Evolutionary conservation across 2,113 vertebrate genomes (phyloP).

Genomic region (Syrmaticus mikado): DNA sequence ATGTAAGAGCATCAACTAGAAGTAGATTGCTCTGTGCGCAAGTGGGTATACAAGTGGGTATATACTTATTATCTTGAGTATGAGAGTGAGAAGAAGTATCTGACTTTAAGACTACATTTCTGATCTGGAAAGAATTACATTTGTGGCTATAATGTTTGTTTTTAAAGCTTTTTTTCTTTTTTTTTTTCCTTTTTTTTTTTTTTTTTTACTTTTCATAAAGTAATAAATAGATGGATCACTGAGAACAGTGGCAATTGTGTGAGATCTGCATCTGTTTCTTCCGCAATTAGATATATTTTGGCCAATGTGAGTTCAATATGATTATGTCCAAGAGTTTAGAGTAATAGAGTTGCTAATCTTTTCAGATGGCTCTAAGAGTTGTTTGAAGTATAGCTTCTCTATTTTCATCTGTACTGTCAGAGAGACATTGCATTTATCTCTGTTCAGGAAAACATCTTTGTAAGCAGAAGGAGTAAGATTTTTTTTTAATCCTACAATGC

Average conservation of each 20-base stretch:
- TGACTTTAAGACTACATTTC: not conserved
- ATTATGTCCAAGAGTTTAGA: not conserved
- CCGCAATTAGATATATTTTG: not conserved
- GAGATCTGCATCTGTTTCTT: not conserved
- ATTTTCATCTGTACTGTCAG: not conserved
- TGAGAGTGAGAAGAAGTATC: not conserved
- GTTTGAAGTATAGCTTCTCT: not conserved
- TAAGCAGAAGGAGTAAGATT: not conserved
- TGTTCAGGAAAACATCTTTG: not conserved
- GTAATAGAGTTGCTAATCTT: not conserved
- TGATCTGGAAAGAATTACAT: slow-evolving; percentile 1
- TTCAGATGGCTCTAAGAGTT: not conserved
- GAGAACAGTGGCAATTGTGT: not conserved
- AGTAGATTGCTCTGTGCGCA: not conserved
- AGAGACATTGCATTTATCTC: not conserved
- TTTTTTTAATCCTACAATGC: not conserved
- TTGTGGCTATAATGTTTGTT: not conserved
- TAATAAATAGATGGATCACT: not conserved
- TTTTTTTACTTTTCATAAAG: not conserved
- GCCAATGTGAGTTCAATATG: not conserved
- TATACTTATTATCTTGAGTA: not conserved
- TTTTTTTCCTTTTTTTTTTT: not conserved
- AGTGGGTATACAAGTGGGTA: not conserved
- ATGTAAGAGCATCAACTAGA: not conserved
- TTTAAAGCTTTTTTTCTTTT: not conserved